Conservation (phyloP, 1,140 invertebrate species). For the Ectropis grisescens region DNA sequence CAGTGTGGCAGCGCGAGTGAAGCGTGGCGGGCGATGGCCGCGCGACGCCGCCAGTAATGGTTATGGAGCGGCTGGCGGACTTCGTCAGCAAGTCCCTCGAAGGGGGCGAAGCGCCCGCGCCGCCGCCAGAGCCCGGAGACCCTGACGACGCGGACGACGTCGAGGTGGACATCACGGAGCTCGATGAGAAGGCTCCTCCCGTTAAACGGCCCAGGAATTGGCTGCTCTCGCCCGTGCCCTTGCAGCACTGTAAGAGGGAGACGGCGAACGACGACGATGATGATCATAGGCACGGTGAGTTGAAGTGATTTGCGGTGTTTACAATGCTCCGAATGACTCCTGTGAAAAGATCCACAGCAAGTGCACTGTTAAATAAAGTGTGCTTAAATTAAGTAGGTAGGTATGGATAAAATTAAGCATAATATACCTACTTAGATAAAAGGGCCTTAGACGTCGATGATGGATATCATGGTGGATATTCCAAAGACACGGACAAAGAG, state of each 20-base stretch:
- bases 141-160: slow-evolving; percentile 39
- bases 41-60: slow-evolving; percentile 56
- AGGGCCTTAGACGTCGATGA: too few species aligned
- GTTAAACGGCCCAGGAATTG: slow-evolving; percentile 51
- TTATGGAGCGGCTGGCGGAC: slow-evolving; percentile 66
- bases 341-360: too few species aligned
- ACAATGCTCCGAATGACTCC: too few species aligned
- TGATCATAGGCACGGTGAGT: slow-evolving; percentile 50
- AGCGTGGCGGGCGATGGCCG: slow-evolving; percentile 45
- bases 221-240: slow-evolving; percentile 48
- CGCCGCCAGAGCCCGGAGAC: slow-evolving; percentile 47
- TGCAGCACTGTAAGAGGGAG: slow-evolving; percentile 39
- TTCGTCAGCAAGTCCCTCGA: slow-evolving; percentile 64
- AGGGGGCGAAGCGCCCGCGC: slow-evolving; percentile 52
- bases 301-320: too few species aligned
- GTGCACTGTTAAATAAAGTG: too few species aligned
- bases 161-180: slow-evolving; percentile 55
- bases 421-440: too few species aligned
- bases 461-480: too few species aligned
- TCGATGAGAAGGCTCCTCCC: slow-evolving; percentile 46
- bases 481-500: too few species aligned
- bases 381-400: too few species aligned
- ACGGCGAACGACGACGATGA: slow-evolving; percentile 39
- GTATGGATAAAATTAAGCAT: too few species aligned
- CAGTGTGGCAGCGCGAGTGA: slow-evolving; percentile 45